Evolutionary conservation across 1,140 invertebrate species (phyloP), one percentile per base, ranked within the genome.

Genomic region (Vanessa tameamea): DNA sequence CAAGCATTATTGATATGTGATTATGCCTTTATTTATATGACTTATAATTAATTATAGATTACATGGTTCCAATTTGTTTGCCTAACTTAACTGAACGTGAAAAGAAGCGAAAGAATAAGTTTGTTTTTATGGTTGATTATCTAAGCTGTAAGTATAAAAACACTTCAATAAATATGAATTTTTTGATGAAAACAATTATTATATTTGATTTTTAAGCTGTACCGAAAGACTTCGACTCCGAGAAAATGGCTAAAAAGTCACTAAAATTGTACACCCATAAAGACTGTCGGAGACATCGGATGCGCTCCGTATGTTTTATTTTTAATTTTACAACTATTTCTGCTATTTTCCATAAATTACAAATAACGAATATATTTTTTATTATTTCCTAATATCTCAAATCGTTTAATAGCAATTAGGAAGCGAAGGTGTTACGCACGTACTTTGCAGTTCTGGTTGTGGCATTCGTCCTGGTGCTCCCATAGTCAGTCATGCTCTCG

Each of bases 221-320:
- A 7, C 89, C 89, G 50, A 84, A 81, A 72, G 88, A 90, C 65
- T 87, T 91, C 37, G 85, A 90, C 69, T 75, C 80, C 5, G 88
- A 90, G 70, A 87, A 77, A 82, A 86, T 91, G 84, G 89, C 82
- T 3, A 91, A 91, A 77, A 89, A 85, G 64, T 83, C 87, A 11
- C 64, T 91, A 9, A 89, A 84, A 80, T 68, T 91, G 70, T 91
- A 82, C 66, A 87, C 88, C 14, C 89, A 91, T 53, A 86, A 85
- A 73, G 87, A 90, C 55, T 90, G 89, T 72, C 78, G 78, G 48
- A 80, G 82, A 69, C 86, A 85, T 76, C 79, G 86, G 37, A 84
- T 83, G 80, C 82, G 82, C 76, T 76, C 73, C 50, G 87, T 89
- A 79, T 67, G 79, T 77, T 12, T 14, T 47, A 47, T 57, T 7